Percentiles rank a stretch among this genome's conserved stretches.
Evolutionary conservation across 64 coral and sea anemone species (phyloP).

Genomic region (Stichodactyla mertensii): DNA sequence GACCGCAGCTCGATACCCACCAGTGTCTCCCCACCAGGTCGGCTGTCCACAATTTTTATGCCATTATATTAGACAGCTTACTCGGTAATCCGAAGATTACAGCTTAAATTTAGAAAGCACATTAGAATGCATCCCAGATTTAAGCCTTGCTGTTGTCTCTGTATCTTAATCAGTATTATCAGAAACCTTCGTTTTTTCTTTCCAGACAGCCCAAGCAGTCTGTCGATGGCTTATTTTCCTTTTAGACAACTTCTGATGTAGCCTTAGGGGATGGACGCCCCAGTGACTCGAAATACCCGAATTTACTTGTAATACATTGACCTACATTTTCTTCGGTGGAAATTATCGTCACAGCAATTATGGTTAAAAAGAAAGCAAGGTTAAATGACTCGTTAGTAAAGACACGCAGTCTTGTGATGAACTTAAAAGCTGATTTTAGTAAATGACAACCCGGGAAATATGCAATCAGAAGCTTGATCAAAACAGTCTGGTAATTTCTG

Average conservation of each 20-base stretch:
- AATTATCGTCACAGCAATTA: background rate
- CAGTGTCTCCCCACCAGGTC: background rate
- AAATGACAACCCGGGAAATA: background rate
- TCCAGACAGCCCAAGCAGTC: background rate
- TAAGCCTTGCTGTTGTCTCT: background rate
- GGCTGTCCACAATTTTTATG: slow-evolving; percentile 4
- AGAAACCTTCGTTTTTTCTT: background rate
- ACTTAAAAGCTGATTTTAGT: background rate
- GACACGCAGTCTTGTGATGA: background rate
- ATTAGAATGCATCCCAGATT: background rate
- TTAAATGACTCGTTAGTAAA: background rate
- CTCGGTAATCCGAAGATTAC: background rate
- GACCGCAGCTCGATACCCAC: background rate
- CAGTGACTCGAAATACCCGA: background rate
- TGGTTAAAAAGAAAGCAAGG: background rate
- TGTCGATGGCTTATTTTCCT: background rate
- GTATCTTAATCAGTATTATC: background rate
- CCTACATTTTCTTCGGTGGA: background rate
- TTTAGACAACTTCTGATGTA: background rate
- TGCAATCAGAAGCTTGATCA: background rate
- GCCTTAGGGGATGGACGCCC: background rate
- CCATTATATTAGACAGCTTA: slow-evolving; percentile 8
- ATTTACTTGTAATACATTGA: background rate
- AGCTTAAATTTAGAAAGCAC: background rate
- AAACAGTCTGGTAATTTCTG: background rate